Conservation (phyloP, 2,888 invertebrate species). For the Heliconius charithonia region DNA sequence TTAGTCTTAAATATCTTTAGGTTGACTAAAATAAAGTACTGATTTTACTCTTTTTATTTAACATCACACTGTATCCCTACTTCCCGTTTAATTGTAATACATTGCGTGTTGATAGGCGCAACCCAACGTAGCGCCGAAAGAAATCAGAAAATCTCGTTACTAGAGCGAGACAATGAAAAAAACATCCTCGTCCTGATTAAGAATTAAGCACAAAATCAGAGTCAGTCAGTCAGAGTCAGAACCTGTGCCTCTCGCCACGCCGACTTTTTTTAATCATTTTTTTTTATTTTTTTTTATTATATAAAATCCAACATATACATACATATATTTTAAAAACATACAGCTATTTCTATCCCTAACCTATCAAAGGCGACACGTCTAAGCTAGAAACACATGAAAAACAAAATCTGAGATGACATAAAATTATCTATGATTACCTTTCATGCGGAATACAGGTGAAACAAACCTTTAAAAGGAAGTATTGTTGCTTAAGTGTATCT, state of each 20-base stretch:
- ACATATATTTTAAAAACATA: background rate
- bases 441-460: conserved; percentile 13
- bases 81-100: too few relatives aligned
- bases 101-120: too few relatives aligned
- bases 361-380: background rate
- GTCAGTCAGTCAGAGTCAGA: too few relatives aligned
- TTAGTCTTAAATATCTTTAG: background rate
- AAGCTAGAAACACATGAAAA: background rate
- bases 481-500: conserved; percentile 1
- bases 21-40: background rate
- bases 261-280: too few relatives aligned
- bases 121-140: too few relatives aligned
- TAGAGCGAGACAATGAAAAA: too few relatives aligned
- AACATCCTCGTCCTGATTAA: too few relatives aligned
- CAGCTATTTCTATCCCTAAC: background rate
- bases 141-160: too few relatives aligned
- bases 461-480: conserved; percentile 3
- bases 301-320: background rate
- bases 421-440: conserved; percentile 18
- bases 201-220: too few relatives aligned
- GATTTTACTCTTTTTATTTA: background rate
- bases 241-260: too few relatives aligned
- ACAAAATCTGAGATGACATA: conserved; percentile 16
- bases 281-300: background rate
- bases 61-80: too few relatives aligned